These are phyloP conservation scores for Phasia obesa DNA, from an alignment of 2,888 invertebrate genomes.

Conservation along the genomic window DNA sequence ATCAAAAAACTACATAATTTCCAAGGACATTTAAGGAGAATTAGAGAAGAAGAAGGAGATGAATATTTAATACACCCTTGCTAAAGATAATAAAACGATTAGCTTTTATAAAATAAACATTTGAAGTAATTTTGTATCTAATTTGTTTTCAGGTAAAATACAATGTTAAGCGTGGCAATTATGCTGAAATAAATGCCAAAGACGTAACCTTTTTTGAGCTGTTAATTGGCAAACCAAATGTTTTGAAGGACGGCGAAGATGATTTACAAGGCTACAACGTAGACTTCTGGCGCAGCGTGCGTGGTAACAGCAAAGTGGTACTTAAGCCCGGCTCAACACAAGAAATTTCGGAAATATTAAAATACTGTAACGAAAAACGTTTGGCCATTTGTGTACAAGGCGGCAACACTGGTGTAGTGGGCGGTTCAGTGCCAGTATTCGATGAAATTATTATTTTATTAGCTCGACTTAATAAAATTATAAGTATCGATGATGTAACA, in stretches of 20 bases:
- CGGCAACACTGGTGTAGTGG: slow-evolving; percentile 97
- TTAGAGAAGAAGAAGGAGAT: too few relatives aligned
- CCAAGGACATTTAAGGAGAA: too few relatives aligned
- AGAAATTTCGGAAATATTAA: slow-evolving; percentile 93
- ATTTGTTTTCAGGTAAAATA: slow-evolving; percentile 76
- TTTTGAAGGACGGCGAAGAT: slow-evolving; percentile 86
- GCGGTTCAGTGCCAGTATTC: slow-evolving; percentile 97
- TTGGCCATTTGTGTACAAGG: slow-evolving; percentile 98
- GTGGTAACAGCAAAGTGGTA: slow-evolving; percentile 93
- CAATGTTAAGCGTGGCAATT: slow-evolving; percentile 81
- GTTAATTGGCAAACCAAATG: slow-evolving; percentile 82
- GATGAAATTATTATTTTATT: slow-evolving; percentile 97
- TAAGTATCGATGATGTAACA: slow-evolving; percentile 91
- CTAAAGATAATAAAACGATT: too few relatives aligned
- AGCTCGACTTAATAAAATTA: slow-evolving; percentile 92
- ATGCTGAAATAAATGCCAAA: slow-evolving; percentile 76
- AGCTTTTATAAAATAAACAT: not conserved
- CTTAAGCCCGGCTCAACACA: slow-evolving; percentile 93
- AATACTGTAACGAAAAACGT: slow-evolving; percentile 90
- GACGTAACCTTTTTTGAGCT: slow-evolving; percentile 80
- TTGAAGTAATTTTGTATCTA: not conserved
- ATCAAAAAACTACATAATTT: not conserved
- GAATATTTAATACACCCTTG: not conserved
- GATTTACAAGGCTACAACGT: slow-evolving; percentile 92
- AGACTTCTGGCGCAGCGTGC: slow-evolving; percentile 93